Base-by-base conservation (phyloP, 1,140 invertebrate genomes). In the Penaeus vannamei region DNA sequence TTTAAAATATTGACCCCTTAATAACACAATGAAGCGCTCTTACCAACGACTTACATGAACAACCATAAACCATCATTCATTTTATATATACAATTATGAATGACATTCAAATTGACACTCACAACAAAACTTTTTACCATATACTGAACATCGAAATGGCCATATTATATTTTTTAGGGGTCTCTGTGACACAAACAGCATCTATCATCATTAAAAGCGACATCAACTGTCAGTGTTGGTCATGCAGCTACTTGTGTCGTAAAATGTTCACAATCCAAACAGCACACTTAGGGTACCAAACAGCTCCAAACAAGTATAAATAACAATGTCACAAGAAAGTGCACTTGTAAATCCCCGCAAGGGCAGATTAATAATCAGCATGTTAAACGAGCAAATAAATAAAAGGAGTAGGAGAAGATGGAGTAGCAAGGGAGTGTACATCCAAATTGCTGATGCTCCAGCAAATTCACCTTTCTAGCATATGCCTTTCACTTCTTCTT, bases 401-500 rank as follows among this genome's bases (percentile, higher is more conserved):
- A 80, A 46, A 81, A 77, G 61, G 81, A 86, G 66, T 81, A 42
- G 36, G 36, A 53, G 59, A 87, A 81, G 81, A 87, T 20, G 64
- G 36, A 87, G 59, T 81, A 53, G 72, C 61, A 87, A 32, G 77
- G 77, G 59, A 87, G 53, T 61, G 77, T 46, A 87, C 85, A 87
- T 69, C 69, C 46, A 87, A 36, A n/a, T 87, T 79, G 81, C 61
- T 87, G 69, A 87, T 79, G 85, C n/a, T 59, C 81, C 46, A 81
- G 23, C 77, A 61, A 87, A 81, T 87, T 87, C 85, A 87, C 85
- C 85, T 87, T 64, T 87, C 85, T 69, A 81, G 22, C 61, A 59
- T 82, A 81, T 87, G 81, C 85, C 85, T 87, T 87, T 61, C 64
- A 87, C 81, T 81, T 87, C 85, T 87, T 87, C 85, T 87, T 82